Percentiles rank a stretch among this genome's conserved stretches.
These are phyloP conservation scores for Anagyrus pseudococci DNA, from an alignment of 2,888 invertebrate genomes.

Conservation along the genomic window DNA sequence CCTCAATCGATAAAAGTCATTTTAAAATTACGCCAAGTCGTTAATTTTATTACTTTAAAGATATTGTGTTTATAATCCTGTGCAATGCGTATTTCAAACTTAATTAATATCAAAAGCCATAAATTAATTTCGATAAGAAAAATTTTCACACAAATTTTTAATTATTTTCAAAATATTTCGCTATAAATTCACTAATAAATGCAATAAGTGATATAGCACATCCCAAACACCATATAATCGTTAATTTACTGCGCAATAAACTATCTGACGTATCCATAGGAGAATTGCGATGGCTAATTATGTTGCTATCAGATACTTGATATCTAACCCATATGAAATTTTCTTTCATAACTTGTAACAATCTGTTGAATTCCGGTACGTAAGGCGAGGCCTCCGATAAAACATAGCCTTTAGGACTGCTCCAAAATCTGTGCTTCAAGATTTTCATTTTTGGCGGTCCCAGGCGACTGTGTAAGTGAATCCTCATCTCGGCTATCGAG, in stretches of 20 bases:
- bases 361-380: background rate
- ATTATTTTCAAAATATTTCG: background rate
- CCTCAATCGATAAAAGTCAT: too few species aligned
- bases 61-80: too few species aligned
- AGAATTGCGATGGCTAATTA: background rate
- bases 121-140: too few species aligned
- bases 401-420: slow-evolving; percentile 4
- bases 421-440: background rate
- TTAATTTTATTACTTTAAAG: too few species aligned
- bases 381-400: slow-evolving; percentile 13
- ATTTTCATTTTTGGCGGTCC: background rate
- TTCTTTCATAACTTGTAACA: background rate
- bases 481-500: background rate
- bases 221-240: background rate
- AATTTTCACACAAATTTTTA: background rate
- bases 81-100: too few species aligned
- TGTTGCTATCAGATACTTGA: background rate
- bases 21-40: too few species aligned
- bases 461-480: background rate
- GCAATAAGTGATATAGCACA: slow-evolving; percentile 3
- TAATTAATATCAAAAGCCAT: too few species aligned
- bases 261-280: background rate
- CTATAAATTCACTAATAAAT: slow-evolving; percentile 8
- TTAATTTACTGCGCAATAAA: slow-evolving; percentile 7
- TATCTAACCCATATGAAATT: background rate